Percentiles rank a stretch among this genome's conserved stretches.
Evolutionary conservation across 1,140 invertebrate species (phyloP).

Genomic region (Rhagoletis pomonella): DNA sequence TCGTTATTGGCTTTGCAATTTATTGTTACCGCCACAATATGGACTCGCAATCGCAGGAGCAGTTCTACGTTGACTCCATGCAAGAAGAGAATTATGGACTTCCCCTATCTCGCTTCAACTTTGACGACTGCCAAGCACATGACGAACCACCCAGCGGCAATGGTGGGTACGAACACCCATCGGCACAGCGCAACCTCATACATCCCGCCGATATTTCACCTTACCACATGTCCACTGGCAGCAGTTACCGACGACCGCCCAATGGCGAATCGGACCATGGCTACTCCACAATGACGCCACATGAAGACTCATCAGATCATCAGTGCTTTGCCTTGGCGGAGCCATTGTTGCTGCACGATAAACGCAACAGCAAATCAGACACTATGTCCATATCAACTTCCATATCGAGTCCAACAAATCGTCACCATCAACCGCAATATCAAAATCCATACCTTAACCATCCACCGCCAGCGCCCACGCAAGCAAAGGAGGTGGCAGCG

Average conservation of each 20-base stretch:
- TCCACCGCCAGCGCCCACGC: conserved; percentile 62
- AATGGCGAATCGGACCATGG: conserved; percentile 94
- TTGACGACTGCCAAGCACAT: conserved; percentile 70
- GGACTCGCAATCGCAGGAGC: conserved; percentile 75
- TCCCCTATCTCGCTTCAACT: conserved; percentile 71
- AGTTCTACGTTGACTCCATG: conserved; percentile 75
- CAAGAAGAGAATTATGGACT: conserved; percentile 75
- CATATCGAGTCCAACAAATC: conserved; percentile 75
- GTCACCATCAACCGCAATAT: conserved; percentile 65
- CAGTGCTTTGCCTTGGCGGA: conserved; percentile 83
- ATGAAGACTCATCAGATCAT: conserved; percentile 89
- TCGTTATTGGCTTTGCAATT: conserved; percentile 79
- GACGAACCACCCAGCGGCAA: conserved; percentile 67
- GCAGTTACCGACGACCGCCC: conserved; percentile 83
- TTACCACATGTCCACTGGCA: conserved; percentile 87
- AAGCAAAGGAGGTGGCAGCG: conserved; percentile 56
- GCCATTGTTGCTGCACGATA: conserved; percentile 77
- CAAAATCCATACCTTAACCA: conserved; percentile 60
- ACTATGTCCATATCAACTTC: conserved; percentile 79
- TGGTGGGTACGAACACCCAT: conserved; percentile 69
- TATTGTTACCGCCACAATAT: conserved; percentile 81
- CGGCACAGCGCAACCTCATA: conserved; percentile 69
- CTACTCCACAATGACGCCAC: conserved; percentile 95
- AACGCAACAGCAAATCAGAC: conserved; percentile 77
- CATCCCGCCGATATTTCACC: conserved; percentile 84